Evolutionary conservation across 1,140 invertebrate genomes (phyloP), one percentile per base, ranked within the genome.

Genomic region (Polyergus mexicanus): DNA sequence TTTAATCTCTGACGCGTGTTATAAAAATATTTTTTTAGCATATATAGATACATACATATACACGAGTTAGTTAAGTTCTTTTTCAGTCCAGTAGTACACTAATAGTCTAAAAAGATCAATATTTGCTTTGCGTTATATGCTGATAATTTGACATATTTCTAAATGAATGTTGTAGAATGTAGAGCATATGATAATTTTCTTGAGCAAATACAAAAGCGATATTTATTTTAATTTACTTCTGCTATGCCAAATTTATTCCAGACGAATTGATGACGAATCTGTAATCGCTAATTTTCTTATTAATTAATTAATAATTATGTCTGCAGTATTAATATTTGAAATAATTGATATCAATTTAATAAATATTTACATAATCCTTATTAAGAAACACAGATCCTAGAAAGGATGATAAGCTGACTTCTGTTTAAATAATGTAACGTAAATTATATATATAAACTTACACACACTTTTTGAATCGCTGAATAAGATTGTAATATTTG

Each of bases 341-440:
- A 1, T 28, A 28, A 28, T 28, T 28, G 25, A 28, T 28, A 28
- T 28, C 25, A 28, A 28, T 28, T 28, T 28, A 28, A 28, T 28
- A 28, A 28, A 28, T 1, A 28, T 28, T 28, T 28, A 28, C 25
- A 28, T 28, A 28, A 28, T 28, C 16, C 4, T 63, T 47, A 47
- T 65, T 66, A 78, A 7, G 8, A 2, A 80, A 44, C n/a, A 11
- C 72, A 84, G 2, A 66, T 74, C 22, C 25, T 60, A 28, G 25
- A 28, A 28, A 28, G 25, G 25, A 28, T 1, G 25, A 28, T 28
- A 28, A 1, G 25, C 25, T 28, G 25, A 28, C 25, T 28, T 28
- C 25, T 28, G 25, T 28, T 8, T 11, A 60, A n/a, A 60, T 60
- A 25, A 41, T 41, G 8, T 41, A 41, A 41, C 8, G 8, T 7